Conservation (phyloP, 1,140 invertebrate species). For the Pomacea maculata region DNA sequence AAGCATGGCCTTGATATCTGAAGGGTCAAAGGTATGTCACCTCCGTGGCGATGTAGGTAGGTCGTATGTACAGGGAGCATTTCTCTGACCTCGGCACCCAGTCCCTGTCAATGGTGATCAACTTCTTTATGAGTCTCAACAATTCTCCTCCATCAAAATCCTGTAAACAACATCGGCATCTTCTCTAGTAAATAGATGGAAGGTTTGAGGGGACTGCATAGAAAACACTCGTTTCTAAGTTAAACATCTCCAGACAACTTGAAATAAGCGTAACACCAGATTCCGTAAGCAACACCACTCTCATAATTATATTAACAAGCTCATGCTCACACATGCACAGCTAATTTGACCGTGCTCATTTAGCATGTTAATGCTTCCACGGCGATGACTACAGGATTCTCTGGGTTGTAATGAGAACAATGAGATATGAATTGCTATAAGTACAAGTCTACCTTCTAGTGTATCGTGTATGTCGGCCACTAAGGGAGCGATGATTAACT, state of each 20-base stretch:
- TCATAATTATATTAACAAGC: no score
- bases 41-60: constrained; percentile 96
- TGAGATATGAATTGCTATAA: no score
- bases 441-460: no score
- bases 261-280: neutral
- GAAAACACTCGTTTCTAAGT: neutral
- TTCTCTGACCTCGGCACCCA: constrained; percentile 89
- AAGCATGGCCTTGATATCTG: neutral
- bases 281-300: no score
- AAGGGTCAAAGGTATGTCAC: constrained; percentile 72
- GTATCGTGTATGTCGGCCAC: no score
- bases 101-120: constrained; percentile 92
- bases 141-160: constrained; percentile 89
- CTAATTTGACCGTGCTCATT: no score
- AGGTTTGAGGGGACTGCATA: neutral
- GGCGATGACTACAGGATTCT: no score
- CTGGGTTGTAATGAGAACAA: no score
- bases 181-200: no score
- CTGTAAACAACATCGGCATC: constrained; percentile 48
- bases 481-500: no score
- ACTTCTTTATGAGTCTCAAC: constrained; percentile 84
- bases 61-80: constrained; percentile 94
- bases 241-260: neutral
- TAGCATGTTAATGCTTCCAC: no score
- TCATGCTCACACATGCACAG: no score